Evolutionary conservation across 2,888 invertebrate genomes (phyloP).

Genomic region (Trypoxylon attenuatum): DNA sequence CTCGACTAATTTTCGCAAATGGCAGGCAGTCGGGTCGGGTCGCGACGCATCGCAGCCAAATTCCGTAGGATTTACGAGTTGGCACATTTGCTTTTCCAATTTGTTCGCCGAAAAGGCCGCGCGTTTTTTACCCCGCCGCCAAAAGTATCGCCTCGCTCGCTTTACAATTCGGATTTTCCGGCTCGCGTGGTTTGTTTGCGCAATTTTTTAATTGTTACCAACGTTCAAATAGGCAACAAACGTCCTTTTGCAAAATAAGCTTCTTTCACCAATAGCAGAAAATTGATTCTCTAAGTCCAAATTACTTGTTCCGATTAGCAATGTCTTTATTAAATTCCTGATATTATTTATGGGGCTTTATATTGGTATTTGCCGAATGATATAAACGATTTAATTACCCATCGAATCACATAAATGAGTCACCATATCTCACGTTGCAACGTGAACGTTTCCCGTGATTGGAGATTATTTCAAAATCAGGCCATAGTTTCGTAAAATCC

Average conservation of each 20-base stretch:
- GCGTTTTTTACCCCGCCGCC: conserved; percentile 31
- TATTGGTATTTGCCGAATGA: too few relatives aligned
- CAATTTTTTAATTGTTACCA: conserved; percentile 8
- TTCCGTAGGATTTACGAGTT: conserved; percentile 33
- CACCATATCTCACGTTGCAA: too few relatives aligned
- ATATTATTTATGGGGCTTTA: too few relatives aligned
- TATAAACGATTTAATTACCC: too few relatives aligned
- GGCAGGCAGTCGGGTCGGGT: not conserved
- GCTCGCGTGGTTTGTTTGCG: conserved; percentile 30
- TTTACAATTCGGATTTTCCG: conserved; percentile 49
- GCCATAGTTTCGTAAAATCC: too few relatives aligned
- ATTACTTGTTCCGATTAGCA: too few relatives aligned
- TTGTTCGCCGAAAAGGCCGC: conserved; percentile 32
- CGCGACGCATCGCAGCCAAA: conserved; percentile 10
- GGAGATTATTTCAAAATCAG: too few relatives aligned
- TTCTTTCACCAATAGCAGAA: not conserved
- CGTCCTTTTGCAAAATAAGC: too few relatives aligned
- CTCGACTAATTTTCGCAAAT: conserved; percentile 20
- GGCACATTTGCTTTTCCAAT: conserved; percentile 47
- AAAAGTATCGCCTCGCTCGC: conserved; percentile 39
- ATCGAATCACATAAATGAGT: too few relatives aligned
- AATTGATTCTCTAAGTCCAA: too few relatives aligned
- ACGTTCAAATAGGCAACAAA: conserved; percentile 5
- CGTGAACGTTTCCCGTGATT: too few relatives aligned
- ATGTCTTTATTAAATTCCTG: too few relatives aligned